Percentiles rank a stretch among this genome's conserved stretches.
Conservation (phyloP, 1,140 invertebrate genomes). For the Ladona fulva region DNA sequence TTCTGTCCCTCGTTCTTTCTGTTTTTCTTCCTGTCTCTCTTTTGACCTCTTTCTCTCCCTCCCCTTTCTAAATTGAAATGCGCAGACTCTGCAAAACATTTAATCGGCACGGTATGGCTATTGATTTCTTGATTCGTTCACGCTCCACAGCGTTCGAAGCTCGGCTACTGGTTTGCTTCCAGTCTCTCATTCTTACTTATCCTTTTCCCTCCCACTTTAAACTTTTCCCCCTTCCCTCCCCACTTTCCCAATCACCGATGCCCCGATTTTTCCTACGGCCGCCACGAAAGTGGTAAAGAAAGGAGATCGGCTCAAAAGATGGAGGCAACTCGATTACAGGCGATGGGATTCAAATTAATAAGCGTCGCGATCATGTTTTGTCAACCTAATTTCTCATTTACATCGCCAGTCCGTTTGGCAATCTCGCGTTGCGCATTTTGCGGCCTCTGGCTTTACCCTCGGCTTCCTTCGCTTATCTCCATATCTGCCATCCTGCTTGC, state of each 20-base stretch:
- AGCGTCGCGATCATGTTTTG: neutral
- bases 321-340: no score
- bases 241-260: neutral
- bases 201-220: neutral
- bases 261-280: neutral
- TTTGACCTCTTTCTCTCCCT: neutral
- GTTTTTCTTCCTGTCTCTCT: no score
- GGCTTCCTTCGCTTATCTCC: neutral
- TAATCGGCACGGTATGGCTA: slow-evolving; percentile 3
- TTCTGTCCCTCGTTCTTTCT: neutral
- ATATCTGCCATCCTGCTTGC: neutral
- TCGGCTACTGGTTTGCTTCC: neutral
- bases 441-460: neutral
- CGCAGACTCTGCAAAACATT: neutral
- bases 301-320: neutral
- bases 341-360: neutral
- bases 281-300: neutral
- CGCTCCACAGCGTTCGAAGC: neutral
- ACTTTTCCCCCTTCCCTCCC: neutral
- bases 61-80: neutral
- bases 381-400: neutral
- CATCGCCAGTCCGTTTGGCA: neutral
- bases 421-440: neutral
- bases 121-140: slow-evolving; percentile 2
- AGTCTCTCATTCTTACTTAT: no score